Percentiles rank a stretch among this genome's conserved stretches.
Conservation (phyloP, 2,113 vertebrate genomes). For the Dolichotis patagonum region DNA sequence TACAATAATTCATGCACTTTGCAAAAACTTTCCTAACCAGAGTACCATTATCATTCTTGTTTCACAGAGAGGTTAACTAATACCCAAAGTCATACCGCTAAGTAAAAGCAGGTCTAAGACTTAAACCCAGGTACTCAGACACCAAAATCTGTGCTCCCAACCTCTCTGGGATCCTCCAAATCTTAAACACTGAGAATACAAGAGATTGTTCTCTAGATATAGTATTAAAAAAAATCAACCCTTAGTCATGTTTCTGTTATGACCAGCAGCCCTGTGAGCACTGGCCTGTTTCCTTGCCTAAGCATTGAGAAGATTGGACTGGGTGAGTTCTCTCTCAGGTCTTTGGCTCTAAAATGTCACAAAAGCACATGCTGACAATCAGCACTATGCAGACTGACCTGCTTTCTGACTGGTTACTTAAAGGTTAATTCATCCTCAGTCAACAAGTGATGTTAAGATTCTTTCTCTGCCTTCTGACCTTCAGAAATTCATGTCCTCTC, state of each 20-base stretch:
- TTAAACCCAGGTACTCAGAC: not conserved
- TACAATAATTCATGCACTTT: not conserved
- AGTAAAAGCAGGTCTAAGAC: not conserved
- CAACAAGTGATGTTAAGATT: not conserved
- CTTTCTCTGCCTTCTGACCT: constrained; percentile 60
- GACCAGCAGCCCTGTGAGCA: not conserved
- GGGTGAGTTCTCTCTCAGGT: not conserved
- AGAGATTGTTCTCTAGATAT: not conserved
- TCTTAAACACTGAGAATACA: not conserved
- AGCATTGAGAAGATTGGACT: not conserved
- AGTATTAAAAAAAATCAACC: not conserved
- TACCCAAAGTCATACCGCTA: not conserved
- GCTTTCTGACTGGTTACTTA: not conserved
- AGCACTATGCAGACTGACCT: not conserved
- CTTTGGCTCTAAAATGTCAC: not conserved
- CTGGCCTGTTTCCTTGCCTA: not conserved
- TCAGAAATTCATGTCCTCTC: constrained; percentile 53
- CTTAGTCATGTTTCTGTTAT: not conserved
- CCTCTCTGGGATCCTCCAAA: not conserved
- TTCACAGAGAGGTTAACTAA: not conserved
- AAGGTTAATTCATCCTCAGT: constrained; percentile 3
- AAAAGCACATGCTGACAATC: not conserved
- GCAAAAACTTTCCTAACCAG: not conserved
- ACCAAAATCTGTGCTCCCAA: not conserved
- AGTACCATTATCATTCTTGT: not conserved